Conservation (phyloP, 2,888 invertebrate species). For the Amphimallon solstitiale region DNA sequence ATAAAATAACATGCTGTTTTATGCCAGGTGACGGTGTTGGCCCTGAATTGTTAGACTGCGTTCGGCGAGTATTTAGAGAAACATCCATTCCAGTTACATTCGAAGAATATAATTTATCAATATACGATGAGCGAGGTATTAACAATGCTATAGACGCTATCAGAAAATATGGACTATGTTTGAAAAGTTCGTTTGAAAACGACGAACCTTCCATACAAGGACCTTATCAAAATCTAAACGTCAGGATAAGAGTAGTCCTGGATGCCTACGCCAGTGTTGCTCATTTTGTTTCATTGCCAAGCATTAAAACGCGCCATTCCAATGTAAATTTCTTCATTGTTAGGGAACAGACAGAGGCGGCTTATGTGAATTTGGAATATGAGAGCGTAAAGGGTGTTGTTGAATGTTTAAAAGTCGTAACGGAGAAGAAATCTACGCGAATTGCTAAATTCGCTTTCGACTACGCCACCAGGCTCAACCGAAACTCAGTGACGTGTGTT, state of each 20-base stretch:
- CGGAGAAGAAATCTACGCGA: constrained; percentile 57
- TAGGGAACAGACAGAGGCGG: constrained; percentile 96
- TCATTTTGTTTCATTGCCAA: constrained; percentile 88
- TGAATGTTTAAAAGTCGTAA: constrained; percentile 93
- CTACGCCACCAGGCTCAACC: constrained; percentile 27
- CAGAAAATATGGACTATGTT: constrained; percentile 80
- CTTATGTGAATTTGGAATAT: constrained; percentile 94
- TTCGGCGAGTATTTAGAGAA: constrained; percentile 88
- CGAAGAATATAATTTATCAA: constrained; percentile 88
- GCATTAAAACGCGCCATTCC: constrained; percentile 83
- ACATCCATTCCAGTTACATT: constrained; percentile 91
- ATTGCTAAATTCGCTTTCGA: constrained; percentile 42
- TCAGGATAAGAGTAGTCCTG: constrained; percentile 75
- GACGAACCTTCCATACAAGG: constrained; percentile 66
- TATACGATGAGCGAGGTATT: constrained; percentile 82
- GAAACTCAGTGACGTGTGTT: constrained; percentile 35
- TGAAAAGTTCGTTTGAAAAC: constrained; percentile 78
- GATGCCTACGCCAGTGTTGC: constrained; percentile 91
- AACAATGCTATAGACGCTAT: constrained; percentile 86
- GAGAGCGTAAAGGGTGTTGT: constrained; percentile 87
- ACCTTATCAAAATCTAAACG: constrained; percentile 34
- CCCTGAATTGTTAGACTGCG: constrained; percentile 87
- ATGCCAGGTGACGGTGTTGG: constrained; percentile 97
- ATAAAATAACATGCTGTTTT: constrained; percentile 76
- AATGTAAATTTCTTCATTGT: constrained; percentile 94